These are phyloP conservation scores for Astur gentilis DNA, from an alignment of 2,113 vertebrate species.

Conservation along the genomic window DNA sequence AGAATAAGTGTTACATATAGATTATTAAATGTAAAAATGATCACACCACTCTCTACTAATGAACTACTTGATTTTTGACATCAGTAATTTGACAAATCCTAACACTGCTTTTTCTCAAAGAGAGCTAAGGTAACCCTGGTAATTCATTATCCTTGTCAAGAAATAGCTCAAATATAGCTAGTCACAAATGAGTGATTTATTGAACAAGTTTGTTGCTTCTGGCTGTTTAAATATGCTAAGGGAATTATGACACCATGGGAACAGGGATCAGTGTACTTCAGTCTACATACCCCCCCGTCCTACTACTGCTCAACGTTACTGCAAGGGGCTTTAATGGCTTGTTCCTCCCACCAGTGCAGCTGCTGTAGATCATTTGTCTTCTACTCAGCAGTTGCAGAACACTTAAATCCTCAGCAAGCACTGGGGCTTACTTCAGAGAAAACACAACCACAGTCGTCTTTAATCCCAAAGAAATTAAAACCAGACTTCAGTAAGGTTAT, in stretches of 20 bases:
- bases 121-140: neutral
- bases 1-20: neutral
- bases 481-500: neutral
- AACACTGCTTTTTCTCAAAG: neutral
- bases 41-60: neutral
- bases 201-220: neutral
- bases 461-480: neutral
- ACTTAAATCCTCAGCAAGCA: neutral
- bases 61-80: neutral
- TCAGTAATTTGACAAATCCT: neutral
- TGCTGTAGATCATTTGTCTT: neutral
- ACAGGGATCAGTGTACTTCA: neutral
- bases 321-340: neutral
- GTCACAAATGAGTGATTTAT: neutral
- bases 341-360: neutral
- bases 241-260: neutral
- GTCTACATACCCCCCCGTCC: no score
- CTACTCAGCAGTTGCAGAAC: neutral
- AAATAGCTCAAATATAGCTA: neutral
- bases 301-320: neutral
- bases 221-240: neutral
- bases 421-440: neutral
- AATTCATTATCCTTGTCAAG: neutral
- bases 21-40: neutral
- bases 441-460: neutral